Evolutionary conservation across 1,140 invertebrate species (phyloP), one percentile per base, ranked within the genome.

Genomic region (Brachionus rubens): DNA sequence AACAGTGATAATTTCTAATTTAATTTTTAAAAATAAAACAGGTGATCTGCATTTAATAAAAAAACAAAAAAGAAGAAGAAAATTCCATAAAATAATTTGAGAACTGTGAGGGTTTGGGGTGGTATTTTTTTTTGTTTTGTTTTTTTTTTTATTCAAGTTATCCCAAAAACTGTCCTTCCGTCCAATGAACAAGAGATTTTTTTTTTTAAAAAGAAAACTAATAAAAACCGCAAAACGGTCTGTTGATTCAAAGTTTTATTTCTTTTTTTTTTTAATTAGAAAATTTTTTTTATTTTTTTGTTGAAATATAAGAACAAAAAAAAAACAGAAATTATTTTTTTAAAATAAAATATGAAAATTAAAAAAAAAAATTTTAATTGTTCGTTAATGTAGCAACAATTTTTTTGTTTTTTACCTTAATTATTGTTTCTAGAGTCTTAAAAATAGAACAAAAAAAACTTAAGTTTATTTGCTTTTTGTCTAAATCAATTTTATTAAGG

Each of bases 1-100:
- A 59, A 59, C 54, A 59, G 54, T 59, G 54, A 59, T 19, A 7
- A 16, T 28, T 54, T 54, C 33, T 9, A 28, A 30, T 21, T 28
- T n/a, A 21, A 28, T 6, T 10, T n/a, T n/a, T 5, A 36, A 36
- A 16, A 59, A 10, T 19, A 3, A 36, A 59, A 59, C 10, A 59
- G 54, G 54, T 59, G 54, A 59, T 59, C 33, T 59, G 28, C 26
- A 59, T 59, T 59, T 59, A 40, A 16, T 14, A 7, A 10, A n/a
- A 7, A 59, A 33, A 36, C 28, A 33, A 19, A 59, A 26, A 33
- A 16, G 7, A 26, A 54, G 3, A 5, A 54, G 19, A 54, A 2
- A 28, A 30, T 28, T 28, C 10, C 30, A 54, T 26, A 54, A n/a
- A n/a, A n/a, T n/a, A n/a, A n/a, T n/a, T n/a, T n/a, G n/a, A n/a